phyloP scores from a whole-genome alignment of 2,113 vertebrate species.

The Passer montanus region DNA sequence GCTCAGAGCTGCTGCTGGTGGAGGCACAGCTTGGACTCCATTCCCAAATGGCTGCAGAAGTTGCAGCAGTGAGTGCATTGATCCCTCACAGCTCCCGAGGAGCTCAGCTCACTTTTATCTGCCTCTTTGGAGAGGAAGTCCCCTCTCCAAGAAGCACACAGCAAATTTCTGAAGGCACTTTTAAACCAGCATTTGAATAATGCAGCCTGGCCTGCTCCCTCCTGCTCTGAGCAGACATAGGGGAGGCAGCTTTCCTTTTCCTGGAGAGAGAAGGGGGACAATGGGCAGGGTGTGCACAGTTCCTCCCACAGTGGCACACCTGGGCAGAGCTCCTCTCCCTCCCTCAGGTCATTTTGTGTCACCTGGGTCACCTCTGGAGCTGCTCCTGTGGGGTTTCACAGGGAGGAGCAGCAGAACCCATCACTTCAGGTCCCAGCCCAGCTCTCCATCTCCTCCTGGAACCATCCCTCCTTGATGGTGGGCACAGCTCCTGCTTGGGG shows the following conservation, averaged over 20 bases:
- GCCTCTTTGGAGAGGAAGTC: background rate
- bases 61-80: accelerated
- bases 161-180: background rate
- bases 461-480: background rate
- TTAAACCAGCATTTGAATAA: background rate
- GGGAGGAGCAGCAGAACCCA: background rate
- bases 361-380: background rate
- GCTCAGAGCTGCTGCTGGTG: accelerated
- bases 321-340: background rate
- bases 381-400: background rate
- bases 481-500: background rate
- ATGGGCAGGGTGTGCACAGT: background rate
- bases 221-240: background rate
- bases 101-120: background rate
- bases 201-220: background rate
- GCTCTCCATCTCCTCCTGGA: background rate
- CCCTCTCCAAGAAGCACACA: background rate
- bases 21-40: background rate
- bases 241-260: background rate
- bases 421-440: background rate
- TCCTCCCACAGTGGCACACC: background rate
- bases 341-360: background rate
- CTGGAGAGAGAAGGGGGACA: background rate
- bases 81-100: background rate
- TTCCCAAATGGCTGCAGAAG: background rate